Evolutionary conservation across 1,140 invertebrate species (phyloP), one percentile per base, ranked within the genome.

Genomic region (Euwallacea similis): DNA sequence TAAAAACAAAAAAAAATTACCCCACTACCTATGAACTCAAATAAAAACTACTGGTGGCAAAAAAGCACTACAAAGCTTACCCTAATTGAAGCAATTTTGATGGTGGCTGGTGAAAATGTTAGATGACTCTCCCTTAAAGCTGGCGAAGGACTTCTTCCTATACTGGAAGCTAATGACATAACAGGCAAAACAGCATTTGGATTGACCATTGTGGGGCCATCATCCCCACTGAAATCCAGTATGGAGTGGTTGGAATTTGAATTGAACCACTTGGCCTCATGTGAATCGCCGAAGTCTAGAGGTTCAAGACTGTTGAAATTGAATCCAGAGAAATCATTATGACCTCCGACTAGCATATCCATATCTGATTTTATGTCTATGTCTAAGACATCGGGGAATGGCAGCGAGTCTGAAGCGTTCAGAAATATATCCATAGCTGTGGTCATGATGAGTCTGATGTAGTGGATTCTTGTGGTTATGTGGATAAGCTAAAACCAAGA

Each of bases 361-460:
- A 93, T 90, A 79, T 93, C 91, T 59, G 88, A 89, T 75, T 93
- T 91, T 42, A 93, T 93, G 78, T 93, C 92, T 77, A 91, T 89
- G 77, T 89, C 78, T 13, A 79, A 65, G 88, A 94, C 93, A 72
- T 89, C 88, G 77, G 91, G 90, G 78, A 92, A 84, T 8, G 90
- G 90, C 46, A 85, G 76, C 65, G 84, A 84, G 76, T 86, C 85
- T n/a, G 75, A 74, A 7, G 84, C 81, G 54, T 81, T 84, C 42
- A 86, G 80, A 62, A 84, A 85, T 75, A 85, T 85, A 76, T 87
- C 85, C 85, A 86, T 87, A 58, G 81, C 83, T 42, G 79, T 73
- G 7, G 79, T 78, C 79, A 80, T 79, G 63, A 42, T 55, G 41
- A 46, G 7, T 59, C 21, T 33, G 21, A 33, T 4, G 21, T 33